A percentile compares a stretch with the other conserved stretches of the same genome.
These are phyloP conservation scores for Abrostola triplasia DNA, from an alignment of 2,888 invertebrate species.

Conservation along the genomic window DNA sequence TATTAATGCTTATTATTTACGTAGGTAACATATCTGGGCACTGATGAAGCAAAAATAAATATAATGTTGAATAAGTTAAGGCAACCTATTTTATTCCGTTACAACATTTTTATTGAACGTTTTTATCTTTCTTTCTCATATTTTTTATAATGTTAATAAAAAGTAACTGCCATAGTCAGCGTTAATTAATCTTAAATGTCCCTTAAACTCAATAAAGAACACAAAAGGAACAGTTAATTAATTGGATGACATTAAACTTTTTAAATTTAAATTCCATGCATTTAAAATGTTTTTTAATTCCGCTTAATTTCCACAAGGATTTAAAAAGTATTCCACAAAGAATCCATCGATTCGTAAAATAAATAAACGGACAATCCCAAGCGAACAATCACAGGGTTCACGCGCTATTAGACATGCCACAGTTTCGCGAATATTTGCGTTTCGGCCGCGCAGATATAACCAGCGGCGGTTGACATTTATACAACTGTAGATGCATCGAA, in stretches of 20 bases:
- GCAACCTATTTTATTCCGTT: too few species aligned
- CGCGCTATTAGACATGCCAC: slow-evolving; percentile 76
- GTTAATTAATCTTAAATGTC: too few species aligned
- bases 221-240: too few species aligned
- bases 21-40: too few species aligned
- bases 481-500: slow-evolving; percentile 39
- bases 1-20: background rate
- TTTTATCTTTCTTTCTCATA: too few species aligned
- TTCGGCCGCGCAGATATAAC: slow-evolving; percentile 59
- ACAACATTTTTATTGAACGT: too few species aligned
- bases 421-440: slow-evolving; percentile 71
- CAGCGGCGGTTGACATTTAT: slow-evolving; percentile 53
- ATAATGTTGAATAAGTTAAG: too few species aligned
- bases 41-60: too few species aligned
- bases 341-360: slow-evolving; percentile 66
- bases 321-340: slow-evolving; percentile 48
- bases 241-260: too few species aligned
- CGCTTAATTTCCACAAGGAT: slow-evolving; percentile 24
- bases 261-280: background rate
- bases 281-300: slow-evolving; percentile 7
- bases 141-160: too few species aligned
- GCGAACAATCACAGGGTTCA: slow-evolving; percentile 75
- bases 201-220: too few species aligned
- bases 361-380: slow-evolving; percentile 66
- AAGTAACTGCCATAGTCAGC: too few species aligned